Percentiles rank a stretch among this genome's conserved stretches.
phyloP scores from a whole-genome alignment of 2,797 vertebrate species.

The Myotis daubentonii region DNA sequence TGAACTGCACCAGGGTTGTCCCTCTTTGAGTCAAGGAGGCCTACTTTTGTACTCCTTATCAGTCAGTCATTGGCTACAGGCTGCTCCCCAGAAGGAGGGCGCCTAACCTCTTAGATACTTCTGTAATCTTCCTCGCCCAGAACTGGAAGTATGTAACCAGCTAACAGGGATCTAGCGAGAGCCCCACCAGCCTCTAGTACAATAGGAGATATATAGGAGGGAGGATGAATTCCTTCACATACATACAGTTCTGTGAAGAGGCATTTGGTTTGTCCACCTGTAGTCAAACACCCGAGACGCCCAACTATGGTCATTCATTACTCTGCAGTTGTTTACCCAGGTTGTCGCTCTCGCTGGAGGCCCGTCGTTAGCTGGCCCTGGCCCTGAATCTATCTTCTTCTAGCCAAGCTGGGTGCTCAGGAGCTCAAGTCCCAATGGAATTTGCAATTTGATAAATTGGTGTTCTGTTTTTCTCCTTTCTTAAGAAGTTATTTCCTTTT shows the following conservation, averaged over 20 bases:
- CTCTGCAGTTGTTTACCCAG: neutral
- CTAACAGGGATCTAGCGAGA: neutral
- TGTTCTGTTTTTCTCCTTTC: conserved; percentile 51
- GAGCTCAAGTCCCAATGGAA: neutral
- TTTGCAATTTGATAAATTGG: conserved; percentile 22
- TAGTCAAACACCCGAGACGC: neutral
- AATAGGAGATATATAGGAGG: neutral
- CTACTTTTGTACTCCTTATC: neutral
- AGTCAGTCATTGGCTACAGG: neutral
- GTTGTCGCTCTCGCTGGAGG: neutral
- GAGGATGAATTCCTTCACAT: no score
- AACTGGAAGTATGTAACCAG: no score
- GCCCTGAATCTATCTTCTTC: neutral
- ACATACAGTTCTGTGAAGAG: neutral
- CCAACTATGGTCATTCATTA: neutral
- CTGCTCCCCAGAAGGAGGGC: neutral
- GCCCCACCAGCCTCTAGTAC: neutral
- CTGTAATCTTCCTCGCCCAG: neutral
- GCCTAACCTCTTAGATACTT: neutral
- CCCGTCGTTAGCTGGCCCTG: neutral
- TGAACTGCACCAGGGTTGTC: neutral
- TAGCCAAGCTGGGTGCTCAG: neutral
- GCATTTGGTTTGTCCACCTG: neutral
- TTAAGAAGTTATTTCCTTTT: conserved; percentile 49
- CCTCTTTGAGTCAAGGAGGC: neutral